Evolutionary conservation across 2,797 vertebrate genomes (phyloP), one percentile per base, ranked within the genome.

Genomic region (Chrysocyon brachyurus): DNA sequence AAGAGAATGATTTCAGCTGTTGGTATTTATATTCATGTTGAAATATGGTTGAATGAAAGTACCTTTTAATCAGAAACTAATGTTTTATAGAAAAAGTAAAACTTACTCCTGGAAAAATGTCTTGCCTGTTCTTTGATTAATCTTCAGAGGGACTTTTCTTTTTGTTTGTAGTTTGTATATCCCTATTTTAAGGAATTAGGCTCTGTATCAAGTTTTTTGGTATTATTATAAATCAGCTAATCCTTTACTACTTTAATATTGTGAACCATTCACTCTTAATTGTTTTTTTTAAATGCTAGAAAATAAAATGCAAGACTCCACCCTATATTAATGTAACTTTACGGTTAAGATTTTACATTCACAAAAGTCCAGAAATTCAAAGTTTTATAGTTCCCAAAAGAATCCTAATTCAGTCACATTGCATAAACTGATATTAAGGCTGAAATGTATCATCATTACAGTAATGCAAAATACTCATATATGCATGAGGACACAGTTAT

Each of bases 321-420:
- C 96, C 97, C 79, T 92, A 59, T 93, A 90, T 96, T 97, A 98
- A 91, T 96, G 57, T 73, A 36, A 94, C 91, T 97, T 98, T 98
- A 70, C 85, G 91, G 96, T n/a, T 92, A 87, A 92, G 40, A 77
- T 97, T 46, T 96, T 92, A 90, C 81, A 64, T 36, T 95, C 81
- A 96, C 52, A 36, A 0, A 73, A 97, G 92, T 95, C 97, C 95
- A 97, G 96, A 98, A 96, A 94, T 72, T 97, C 95, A 83, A 95
- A 97, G 72, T 97, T 68, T 68, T 96, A 93, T 81, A 52, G 63
- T 87, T 98, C 97, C 97, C 93, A 22, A 66, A 98, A 96, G 92
- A 88, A 82, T 85, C 91, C 86, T 96, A 97, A 66, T 89, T 97
- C 95, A 95, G 96, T 97, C 81, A 83, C 88, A 61, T 82, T 94